Conservation (phyloP, 2,797 vertebrate genomes). For the Rhinophrynus dorsalis region DNA sequence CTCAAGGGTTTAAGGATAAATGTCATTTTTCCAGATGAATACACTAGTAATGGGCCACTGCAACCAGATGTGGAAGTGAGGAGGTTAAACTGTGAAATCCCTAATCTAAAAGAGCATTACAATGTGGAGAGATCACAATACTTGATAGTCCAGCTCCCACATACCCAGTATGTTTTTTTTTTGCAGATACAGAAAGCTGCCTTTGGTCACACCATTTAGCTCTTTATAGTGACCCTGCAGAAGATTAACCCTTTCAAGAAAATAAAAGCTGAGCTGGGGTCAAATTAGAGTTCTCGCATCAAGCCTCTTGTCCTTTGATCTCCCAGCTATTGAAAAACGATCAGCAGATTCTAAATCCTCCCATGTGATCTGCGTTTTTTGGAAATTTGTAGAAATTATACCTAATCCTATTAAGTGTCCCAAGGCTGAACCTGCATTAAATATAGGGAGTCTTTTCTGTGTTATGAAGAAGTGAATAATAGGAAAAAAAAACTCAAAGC, state of each 20-base stretch:
- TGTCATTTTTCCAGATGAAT: no score
- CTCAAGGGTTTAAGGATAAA: no score
- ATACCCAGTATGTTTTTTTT: no score
- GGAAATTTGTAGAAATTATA: constrained; percentile 99
- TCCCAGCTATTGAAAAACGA: constrained; percentile 96
- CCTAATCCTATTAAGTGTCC: constrained; percentile 97
- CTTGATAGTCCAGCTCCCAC: constrained; percentile 4
- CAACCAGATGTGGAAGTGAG: constrained; percentile 2
- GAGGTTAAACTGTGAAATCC: neutral
- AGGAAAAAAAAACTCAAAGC: constrained; percentile 77
- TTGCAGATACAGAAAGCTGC: no score
- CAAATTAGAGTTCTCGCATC: constrained; percentile 87
- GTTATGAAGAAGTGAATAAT: constrained; percentile 82
- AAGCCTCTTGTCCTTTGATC: constrained; percentile 89
- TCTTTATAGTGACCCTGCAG: constrained; percentile 97
- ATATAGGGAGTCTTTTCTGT: constrained; percentile 85
- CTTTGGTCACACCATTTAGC: constrained; percentile 98
- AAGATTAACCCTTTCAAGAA: constrained; percentile 99
- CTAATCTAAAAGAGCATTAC: constrained; percentile 18
- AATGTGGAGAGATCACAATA: constrained; percentile 21
- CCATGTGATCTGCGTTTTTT: constrained; percentile 99
- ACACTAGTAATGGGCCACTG: no score
- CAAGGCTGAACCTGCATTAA: constrained; percentile 88
- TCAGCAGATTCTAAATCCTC: constrained; percentile 94
- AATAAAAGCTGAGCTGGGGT: constrained; percentile 87